phyloP scores from a whole-genome alignment of 2,113 vertebrate species.

The Brachirus orientalis region DNA sequence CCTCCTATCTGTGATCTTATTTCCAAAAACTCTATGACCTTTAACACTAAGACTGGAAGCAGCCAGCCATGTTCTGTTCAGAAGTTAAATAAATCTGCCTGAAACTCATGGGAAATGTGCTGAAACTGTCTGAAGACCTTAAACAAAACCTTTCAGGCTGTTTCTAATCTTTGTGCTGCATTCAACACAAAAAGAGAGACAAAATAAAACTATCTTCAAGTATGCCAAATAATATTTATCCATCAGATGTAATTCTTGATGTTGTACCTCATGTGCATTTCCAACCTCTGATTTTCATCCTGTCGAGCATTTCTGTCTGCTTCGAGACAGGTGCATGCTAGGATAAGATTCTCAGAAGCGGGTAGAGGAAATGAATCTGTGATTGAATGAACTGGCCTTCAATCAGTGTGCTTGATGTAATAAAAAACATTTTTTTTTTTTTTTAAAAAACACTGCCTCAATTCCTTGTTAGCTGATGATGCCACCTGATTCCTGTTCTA shows the following conservation, averaged over 20 bases:
- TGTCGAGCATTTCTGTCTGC: slow-evolving; percentile 2
- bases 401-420: slow-evolving; percentile 27
- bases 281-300: neutral
- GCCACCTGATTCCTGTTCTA: slow-evolving; percentile 47
- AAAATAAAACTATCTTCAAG: too few species aligned
- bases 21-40: neutral
- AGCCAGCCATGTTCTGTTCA: too few species aligned
- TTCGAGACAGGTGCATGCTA: slow-evolving; percentile 6
- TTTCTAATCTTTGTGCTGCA: too few species aligned
- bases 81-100: too few species aligned
- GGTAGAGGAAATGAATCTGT: slow-evolving; percentile 32
- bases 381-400: slow-evolving; percentile 45
- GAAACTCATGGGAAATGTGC: too few species aligned
- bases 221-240: too few species aligned
- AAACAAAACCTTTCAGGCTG: too few species aligned
- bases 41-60: neutral
- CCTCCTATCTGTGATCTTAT: too few species aligned
- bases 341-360: slow-evolving; percentile 24
- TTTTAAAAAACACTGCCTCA: slow-evolving; percentile 38
- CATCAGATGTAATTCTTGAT: too few species aligned
- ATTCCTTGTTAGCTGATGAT: slow-evolving; percentile 22
- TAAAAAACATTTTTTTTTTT: slow-evolving; percentile 9
- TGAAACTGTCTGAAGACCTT: too few species aligned
- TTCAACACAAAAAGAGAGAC: too few species aligned
- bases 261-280: neutral